Evolutionary conservation across 2,888 invertebrate genomes (phyloP).

Genomic region (Meloe dianella): DNA sequence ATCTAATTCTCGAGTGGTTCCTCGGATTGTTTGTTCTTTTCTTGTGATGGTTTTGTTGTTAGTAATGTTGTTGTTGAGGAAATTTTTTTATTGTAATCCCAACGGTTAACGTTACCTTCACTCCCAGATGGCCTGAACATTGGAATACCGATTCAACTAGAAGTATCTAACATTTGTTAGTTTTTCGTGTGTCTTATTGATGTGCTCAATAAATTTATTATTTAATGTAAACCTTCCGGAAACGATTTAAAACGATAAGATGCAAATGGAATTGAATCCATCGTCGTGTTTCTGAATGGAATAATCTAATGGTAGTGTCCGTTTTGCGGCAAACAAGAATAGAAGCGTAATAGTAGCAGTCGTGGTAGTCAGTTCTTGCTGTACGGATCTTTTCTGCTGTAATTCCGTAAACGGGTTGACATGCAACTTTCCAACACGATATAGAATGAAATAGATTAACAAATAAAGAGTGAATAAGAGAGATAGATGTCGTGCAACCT

Average conservation of each 20-base stretch:
- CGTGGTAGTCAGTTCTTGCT: not conserved
- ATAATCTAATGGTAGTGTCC: conserved; percentile 16
- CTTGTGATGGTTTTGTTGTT: not conserved
- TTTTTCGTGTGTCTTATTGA: not conserved
- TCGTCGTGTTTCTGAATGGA: conserved; percentile 18
- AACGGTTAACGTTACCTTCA: not conserved
- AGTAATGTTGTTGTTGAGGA: conserved; percentile 4
- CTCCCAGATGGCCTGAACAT: conserved; percentile 2
- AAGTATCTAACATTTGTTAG: not conserved
- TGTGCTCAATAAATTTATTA: conserved; percentile 25
- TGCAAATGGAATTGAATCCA: conserved; percentile 31
- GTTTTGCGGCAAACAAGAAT: conserved; percentile 25
- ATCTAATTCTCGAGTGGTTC: conserved; percentile 14
- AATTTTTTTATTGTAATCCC: conserved; percentile 12
- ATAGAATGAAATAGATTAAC: conserved; percentile 12
- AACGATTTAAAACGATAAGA: conserved; percentile 20
- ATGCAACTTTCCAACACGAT: conserved; percentile 7
- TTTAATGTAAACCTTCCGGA: conserved; percentile 25
- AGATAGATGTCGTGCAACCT: conserved; percentile 31
- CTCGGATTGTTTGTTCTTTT: conserved; percentile 10
- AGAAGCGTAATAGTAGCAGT: conserved; percentile 1
- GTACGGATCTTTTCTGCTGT: not conserved
- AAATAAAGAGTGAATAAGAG: conserved; percentile 11
- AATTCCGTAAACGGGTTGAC: conserved; percentile 14
- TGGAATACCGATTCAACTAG: conserved; percentile 4